Evolutionary conservation across 2,797 vertebrate species (phyloP), one percentile per base, ranked within the genome.

Genomic region (Lepus oiostolus): DNA sequence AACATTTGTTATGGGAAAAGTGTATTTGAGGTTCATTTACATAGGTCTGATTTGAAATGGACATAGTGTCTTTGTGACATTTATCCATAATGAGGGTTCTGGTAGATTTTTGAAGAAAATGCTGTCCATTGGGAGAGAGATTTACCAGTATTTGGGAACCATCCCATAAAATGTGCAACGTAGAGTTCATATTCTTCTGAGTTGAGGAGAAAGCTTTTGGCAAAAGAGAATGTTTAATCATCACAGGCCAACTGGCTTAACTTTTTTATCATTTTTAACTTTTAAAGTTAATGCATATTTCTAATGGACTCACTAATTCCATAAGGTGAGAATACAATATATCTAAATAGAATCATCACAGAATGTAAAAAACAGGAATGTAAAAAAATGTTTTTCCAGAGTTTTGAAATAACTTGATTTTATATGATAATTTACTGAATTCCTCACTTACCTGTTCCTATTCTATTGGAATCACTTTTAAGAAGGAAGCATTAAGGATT

Each of bases 361-460:
- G 54, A 95, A 77, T 52, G 7, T 94, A 92, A 71, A 88, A 67
- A 67, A 63, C 50, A 91, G 52, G 86, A 72, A 32, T 35, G 35
- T 35, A 35, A 35, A 35, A 35, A 35, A 35, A 35, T 35, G 1
- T 50, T 28, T 58, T 96, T 95, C 65, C 1, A 32, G 80, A 24
- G 74, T 91, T 65, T 84, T 71, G 70, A 97, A 96, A 90, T 95
- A 94, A 94, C 74, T 95, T 96, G 88, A 94, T 72, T 93, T 96
- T 95, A 80, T 82, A 35, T 71, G 72, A 80, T 77, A 6, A 38
- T 88, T 90, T 92, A 92, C 80, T n/a, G 35, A 94, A 38, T 88
- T 87, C 83, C 38, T 38, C 38, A 38, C 35, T 7, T 10, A 83
- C 21, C 80, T 95, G 70, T 5, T 35, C 50, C 94, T 19, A 80